Evolutionary conservation across 1,140 invertebrate genomes (phyloP), one percentile per base, ranked within the genome.

Genomic region (Musca vetustissima): DNA sequence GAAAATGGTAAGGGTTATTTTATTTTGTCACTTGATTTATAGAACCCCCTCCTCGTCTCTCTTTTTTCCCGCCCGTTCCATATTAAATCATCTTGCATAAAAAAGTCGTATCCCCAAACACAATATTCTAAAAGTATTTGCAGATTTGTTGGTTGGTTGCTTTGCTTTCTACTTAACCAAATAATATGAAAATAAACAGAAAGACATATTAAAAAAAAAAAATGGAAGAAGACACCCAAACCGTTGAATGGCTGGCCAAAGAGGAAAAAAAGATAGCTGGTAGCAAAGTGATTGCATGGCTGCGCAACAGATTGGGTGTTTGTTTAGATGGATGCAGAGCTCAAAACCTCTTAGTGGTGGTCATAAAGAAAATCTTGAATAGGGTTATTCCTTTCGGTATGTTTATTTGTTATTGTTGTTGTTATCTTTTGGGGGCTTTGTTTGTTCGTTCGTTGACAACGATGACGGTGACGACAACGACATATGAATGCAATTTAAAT

Each of bases 401-500:
- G 55, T 32, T 28, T 59, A 28, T 59, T 59, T 32, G 55, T 28
- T 8, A 4, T 28, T 28, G 28, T 28, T 28, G 28, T 28, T 28
- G n/a, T 32, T 36, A 43, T 1, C 4, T 43, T 43, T n/a, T n/a
- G n/a, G 36, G 6, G 36, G 36, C 17, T 21, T 19, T 53, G n/a
- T 53, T 53, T 7, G n/a, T n/a, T n/a, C n/a, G n/a, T n/a, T 9
- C n/a, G 17, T 53, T 53, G 50, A 21, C 50, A 17, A 43, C 8
- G 36, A 9, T 43, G 36, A 43, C 36, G 36, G 36, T 13, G 36
- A 43, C 36, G 13, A 43, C 36, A 13, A 28, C 57, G 57, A 61
- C 57, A 61, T 61, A 61, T 61, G 57, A 61, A 61, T 61, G 57
- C 57, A 61, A 61, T 61, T 61, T 61, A 61, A 61, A 61, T 61